Percentiles rank a stretch among this genome's conserved stretches.
Conservation (phyloP, 2,888 invertebrate genomes). For the Philhelius pedissequus region DNA sequence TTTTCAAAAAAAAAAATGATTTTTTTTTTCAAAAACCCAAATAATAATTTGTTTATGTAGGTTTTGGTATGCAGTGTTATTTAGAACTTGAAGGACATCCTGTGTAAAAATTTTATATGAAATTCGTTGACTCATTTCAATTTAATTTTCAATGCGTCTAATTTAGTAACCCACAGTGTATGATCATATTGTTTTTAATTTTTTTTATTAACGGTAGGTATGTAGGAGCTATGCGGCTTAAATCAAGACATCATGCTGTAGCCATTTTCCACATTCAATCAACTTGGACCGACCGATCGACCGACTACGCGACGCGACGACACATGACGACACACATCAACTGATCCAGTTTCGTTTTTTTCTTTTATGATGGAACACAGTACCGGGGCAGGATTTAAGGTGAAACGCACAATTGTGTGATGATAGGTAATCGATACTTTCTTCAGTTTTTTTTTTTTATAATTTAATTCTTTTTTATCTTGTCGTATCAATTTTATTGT, state of each 20-base stretch:
- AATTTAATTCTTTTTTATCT: constrained; percentile 1
- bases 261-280: constrained; percentile 21
- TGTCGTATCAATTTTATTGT: constrained; percentile 38
- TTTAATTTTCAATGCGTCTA: background rate
- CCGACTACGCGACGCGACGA: background rate
- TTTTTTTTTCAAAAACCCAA: too few relatives aligned
- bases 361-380: background rate
- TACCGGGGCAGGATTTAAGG: too few relatives aligned
- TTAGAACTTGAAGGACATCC: too few relatives aligned
- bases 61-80: too few relatives aligned
- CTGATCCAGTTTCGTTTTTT: constrained; percentile 47
- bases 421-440: constrained; percentile 44
- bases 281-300: background rate
- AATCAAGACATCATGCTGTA: constrained; percentile 58
- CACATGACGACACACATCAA: background rate
- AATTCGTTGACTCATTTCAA: too few relatives aligned
- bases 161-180: background rate
- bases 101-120: too few relatives aligned
- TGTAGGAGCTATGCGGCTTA: constrained; percentile 5
- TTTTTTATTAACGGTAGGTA: background rate
- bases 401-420: constrained; percentile 7
- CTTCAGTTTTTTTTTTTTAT: background rate
- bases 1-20: too few relatives aligned
- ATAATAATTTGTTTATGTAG: too few relatives aligned
- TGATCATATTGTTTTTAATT: background rate